Evolutionary conservation across 2,113 vertebrate species (phyloP).

Genomic region (Lampris incognitus): DNA sequence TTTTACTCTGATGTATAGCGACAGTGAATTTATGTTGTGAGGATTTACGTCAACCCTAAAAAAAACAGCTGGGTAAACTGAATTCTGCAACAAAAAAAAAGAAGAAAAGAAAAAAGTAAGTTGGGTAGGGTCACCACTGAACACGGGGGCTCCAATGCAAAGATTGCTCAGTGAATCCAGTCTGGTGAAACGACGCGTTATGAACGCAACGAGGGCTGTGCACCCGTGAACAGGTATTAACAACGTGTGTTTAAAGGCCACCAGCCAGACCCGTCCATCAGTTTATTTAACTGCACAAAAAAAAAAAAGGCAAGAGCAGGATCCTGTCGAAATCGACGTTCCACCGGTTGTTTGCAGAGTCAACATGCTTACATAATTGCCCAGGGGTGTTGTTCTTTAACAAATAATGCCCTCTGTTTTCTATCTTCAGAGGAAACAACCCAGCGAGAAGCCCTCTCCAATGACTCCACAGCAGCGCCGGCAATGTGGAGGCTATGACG

Average conservation of each 20-base stretch:
- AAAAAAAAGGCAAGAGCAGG: background rate
- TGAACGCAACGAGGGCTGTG: background rate
- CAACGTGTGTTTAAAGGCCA: slow-evolving; percentile 18
- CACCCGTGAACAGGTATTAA: slow-evolving; percentile 16
- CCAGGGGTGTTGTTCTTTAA: slow-evolving; percentile 30
- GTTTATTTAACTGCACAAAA: slow-evolving; percentile 5
- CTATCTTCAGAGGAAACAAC: background rate
- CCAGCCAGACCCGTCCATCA: background rate
- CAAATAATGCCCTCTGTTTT: slow-evolving; percentile 48
- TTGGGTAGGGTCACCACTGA: too few relatives aligned
- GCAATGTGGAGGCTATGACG: too few relatives aligned
- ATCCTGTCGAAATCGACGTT: slow-evolving; percentile 7
- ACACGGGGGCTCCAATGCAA: background rate
- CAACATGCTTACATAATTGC: slow-evolving; percentile 47
- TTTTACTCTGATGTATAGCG: too few relatives aligned
- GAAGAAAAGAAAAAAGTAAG: too few relatives aligned
- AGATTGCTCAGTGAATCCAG: background rate
- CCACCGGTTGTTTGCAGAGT: slow-evolving; percentile 36
- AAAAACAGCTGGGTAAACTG: too few relatives aligned
- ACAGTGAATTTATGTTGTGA: too few relatives aligned
- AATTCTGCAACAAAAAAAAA: too few relatives aligned
- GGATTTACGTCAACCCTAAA: too few relatives aligned
- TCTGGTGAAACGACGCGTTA: background rate
- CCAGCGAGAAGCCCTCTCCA: too few relatives aligned
- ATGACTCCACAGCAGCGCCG: too few relatives aligned